Conservation (phyloP, 2,888 invertebrate genomes). For the Melinaea menophilus region DNA sequence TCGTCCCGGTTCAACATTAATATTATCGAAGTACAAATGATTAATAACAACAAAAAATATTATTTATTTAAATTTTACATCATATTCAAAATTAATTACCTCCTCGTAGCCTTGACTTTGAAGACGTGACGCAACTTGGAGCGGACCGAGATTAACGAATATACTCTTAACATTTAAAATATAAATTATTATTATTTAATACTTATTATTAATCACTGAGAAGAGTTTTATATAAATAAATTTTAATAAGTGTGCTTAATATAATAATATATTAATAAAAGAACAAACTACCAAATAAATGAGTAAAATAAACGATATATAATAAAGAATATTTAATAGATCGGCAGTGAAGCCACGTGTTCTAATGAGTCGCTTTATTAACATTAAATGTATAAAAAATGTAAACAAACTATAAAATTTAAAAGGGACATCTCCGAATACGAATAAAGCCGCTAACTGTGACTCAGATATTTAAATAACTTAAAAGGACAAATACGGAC, state of each 20-base stretch:
- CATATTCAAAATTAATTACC: slow-evolving; percentile 3
- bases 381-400: slow-evolving; percentile 31
- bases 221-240: no score
- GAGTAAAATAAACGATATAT: no score
- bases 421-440: slow-evolving; percentile 40
- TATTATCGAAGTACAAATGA: not conserved
- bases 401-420: slow-evolving; percentile 39
- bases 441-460: slow-evolving; percentile 36
- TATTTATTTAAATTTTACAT: slow-evolving; percentile 2
- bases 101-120: slow-evolving; percentile 24
- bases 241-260: no score
- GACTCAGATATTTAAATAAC: slow-evolving; percentile 50
- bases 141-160: not conserved
- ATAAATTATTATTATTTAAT: not conserved
- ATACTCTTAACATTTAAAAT: not conserved
- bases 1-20: not conserved
- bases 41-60: not conserved
- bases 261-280: no score
- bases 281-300: no score
- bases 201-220: no score
- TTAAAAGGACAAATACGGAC: slow-evolving; percentile 52
- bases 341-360: slow-evolving; percentile 9
- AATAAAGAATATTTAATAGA: no score
- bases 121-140: slow-evolving; percentile 18
- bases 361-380: slow-evolving; percentile 10